A percentile compares a stretch with the other conserved stretches of the same genome.
Conservation (phyloP, 2,888 invertebrate genomes). For the Drosophila atroscutellata region DNA sequence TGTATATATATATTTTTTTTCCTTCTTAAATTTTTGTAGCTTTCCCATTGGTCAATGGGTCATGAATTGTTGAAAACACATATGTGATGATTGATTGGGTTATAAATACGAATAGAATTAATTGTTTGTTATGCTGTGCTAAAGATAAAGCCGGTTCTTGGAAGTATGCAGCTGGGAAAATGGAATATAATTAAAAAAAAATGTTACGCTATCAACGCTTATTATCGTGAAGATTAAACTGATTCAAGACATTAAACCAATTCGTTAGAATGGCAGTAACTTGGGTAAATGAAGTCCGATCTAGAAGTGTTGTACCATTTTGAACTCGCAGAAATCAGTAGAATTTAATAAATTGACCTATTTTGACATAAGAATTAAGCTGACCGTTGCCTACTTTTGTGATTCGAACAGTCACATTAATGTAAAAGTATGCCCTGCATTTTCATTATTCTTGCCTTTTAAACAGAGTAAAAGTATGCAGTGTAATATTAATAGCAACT, state of each 20-base stretch:
- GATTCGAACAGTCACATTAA: background rate
- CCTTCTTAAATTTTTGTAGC: conserved; percentile 47
- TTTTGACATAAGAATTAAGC: background rate
- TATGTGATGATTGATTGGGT: conserved; percentile 12
- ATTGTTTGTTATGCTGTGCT: background rate
- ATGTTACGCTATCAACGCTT: background rate
- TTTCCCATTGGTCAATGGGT: conserved; percentile 45
- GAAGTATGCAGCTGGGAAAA: background rate
- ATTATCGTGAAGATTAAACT: background rate
- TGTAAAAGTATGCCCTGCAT: conserved; percentile 5
- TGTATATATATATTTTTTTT: conserved; percentile 22
- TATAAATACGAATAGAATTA: background rate
- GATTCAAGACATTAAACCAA: background rate
- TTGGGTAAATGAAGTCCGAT: background rate
- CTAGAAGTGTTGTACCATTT: background rate
- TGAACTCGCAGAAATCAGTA: background rate
- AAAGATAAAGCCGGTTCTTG: background rate
- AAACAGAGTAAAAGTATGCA: conserved; percentile 11
- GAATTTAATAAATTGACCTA: background rate
- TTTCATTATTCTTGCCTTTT: conserved; percentile 4
- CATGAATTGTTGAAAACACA: conserved; percentile 36
- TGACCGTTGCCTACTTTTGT: conserved; percentile 2
- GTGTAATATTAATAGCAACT: background rate
- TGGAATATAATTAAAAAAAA: background rate
- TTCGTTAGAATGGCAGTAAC: background rate